A percentile compares a stretch with the other conserved stretches of the same genome.
Conservation (phyloP, 2,888 invertebrate genomes). For the Strigamia maritima region DNA sequence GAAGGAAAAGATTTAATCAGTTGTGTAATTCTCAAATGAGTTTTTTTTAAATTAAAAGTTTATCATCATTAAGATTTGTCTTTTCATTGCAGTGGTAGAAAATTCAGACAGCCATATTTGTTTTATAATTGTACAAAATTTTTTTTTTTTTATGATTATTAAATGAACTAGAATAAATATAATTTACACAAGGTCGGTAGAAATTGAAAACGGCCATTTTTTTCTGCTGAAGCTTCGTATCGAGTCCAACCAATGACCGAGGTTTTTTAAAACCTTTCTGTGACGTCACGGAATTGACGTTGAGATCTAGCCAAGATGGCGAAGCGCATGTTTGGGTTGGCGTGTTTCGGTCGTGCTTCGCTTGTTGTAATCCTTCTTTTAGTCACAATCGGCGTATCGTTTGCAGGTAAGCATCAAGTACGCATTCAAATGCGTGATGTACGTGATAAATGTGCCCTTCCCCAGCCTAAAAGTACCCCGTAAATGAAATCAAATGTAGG, state of each 20-base stretch:
- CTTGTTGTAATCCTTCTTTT: not conserved
- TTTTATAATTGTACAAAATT: too few relatives aligned
- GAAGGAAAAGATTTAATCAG: not conserved
- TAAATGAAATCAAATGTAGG: not conserved
- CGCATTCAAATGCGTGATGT: not conserved
- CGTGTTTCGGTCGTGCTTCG: conserved; percentile 12
- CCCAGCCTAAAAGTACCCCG: not conserved
- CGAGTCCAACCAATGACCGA: not conserved
- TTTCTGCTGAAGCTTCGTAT: too few relatives aligned
- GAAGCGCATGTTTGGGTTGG: not conserved
- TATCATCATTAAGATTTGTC: not conserved
- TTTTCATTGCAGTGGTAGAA: too few relatives aligned
- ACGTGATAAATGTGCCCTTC: not conserved
- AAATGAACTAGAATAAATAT: too few relatives aligned
- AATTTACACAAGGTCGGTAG: too few relatives aligned
- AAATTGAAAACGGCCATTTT: too few relatives aligned
- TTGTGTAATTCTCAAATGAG: conserved; percentile 18
- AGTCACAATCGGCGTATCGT: not conserved
- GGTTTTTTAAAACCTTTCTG: too few relatives aligned
- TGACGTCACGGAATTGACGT: not conserved
- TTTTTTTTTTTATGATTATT: too few relatives aligned
- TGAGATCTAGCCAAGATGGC: not conserved
- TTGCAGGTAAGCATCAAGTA: not conserved
- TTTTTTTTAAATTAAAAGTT: conserved; percentile 13
- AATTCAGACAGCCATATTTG: too few relatives aligned